Percentiles rank a stretch among this genome's conserved stretches.
These are phyloP conservation scores for Pangasius sanitwongsei DNA, from an alignment of 2,797 vertebrate species.

Conservation along the genomic window DNA sequence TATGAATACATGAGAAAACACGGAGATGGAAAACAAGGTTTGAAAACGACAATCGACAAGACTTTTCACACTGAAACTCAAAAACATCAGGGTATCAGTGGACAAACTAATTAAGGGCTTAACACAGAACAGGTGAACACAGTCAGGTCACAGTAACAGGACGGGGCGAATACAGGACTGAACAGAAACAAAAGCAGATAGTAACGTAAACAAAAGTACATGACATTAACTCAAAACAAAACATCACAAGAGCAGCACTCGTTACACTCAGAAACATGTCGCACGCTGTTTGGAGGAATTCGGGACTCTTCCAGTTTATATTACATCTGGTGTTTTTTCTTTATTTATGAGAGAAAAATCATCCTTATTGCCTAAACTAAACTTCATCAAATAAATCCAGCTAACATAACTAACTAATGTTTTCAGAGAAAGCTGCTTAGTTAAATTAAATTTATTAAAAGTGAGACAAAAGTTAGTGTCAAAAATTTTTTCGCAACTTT, in stretches of 20 bases:
- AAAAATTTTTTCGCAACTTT: too few relatives aligned
- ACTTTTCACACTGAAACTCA: background rate
- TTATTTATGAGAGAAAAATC: background rate
- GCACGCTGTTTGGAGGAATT: background rate
- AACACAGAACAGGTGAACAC: background rate
- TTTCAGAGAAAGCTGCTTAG: background rate
- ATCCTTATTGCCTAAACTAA: background rate
- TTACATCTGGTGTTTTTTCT: background rate
- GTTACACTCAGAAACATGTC: background rate
- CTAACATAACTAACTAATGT: background rate
- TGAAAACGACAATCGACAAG: background rate
- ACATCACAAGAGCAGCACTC: background rate
- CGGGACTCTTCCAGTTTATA: background rate
- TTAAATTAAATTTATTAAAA: background rate
- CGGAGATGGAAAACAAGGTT: background rate
- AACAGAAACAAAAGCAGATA: background rate
- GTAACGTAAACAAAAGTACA: background rate
- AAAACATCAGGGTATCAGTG: background rate
- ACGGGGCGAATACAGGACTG: background rate
- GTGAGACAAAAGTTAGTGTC: background rate
- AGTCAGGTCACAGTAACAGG: background rate
- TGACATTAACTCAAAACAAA: background rate
- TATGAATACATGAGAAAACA: background rate
- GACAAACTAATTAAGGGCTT: background rate
- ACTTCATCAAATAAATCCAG: background rate